Conservation (phyloP, 2,113 vertebrate species). For the Suricata suricatta region DNA sequence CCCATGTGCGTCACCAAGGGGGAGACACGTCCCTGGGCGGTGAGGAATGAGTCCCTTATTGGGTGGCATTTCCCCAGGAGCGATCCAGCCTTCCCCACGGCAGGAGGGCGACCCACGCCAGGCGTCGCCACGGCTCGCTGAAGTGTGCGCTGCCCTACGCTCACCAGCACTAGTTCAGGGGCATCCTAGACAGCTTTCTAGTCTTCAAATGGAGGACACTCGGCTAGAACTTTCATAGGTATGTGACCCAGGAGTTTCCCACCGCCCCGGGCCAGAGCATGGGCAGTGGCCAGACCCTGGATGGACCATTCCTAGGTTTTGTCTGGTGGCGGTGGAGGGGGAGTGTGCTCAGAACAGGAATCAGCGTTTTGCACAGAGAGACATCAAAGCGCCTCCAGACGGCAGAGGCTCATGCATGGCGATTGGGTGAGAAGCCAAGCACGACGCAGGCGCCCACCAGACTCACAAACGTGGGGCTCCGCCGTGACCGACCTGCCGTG, state of each 20-base stretch:
- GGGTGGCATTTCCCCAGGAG: background rate
- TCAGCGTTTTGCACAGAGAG: background rate
- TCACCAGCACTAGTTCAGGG: background rate
- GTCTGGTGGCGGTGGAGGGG: background rate
- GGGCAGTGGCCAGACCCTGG: background rate
- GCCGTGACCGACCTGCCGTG: constrained; percentile 87
- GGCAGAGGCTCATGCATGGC: constrained; percentile 24
- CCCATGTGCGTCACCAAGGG: background rate
- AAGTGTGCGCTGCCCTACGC: background rate
- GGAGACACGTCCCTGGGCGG: background rate
- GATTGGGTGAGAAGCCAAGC: constrained; percentile 74
- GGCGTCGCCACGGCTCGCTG: background rate
- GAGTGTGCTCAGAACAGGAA: background rate
- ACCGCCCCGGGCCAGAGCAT: background rate
- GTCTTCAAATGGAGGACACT: background rate
- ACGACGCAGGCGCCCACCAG: constrained; percentile 41
- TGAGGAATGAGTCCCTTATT: background rate
- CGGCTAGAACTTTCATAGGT: background rate
- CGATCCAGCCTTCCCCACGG: background rate
- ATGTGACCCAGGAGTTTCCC: background rate
- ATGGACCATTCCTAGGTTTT: too few relatives aligned
- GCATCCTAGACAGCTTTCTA: background rate
- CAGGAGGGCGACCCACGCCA: background rate
- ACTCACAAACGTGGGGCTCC: background rate
- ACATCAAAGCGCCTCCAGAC: background rate